Evolutionary conservation across 1,140 invertebrate species (phyloP).

Genomic region (Diachasma alloeum): DNA sequence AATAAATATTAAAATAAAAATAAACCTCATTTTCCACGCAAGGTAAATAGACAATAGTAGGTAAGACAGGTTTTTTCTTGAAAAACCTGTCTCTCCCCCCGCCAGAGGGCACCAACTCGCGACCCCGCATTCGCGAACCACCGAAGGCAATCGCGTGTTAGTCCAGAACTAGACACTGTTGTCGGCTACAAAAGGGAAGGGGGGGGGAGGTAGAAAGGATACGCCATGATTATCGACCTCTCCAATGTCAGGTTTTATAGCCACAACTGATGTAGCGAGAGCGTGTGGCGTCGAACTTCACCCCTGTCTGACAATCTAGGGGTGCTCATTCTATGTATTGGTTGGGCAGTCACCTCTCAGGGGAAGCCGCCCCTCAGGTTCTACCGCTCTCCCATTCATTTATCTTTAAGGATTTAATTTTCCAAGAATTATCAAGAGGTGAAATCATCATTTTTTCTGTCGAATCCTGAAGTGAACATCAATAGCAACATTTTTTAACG

Average conservation of each 20-base stretch:
- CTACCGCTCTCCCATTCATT: too few species aligned
- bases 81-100: background rate
- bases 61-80: background rate
- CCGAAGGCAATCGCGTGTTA: background rate
- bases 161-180: background rate
- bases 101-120: background rate
- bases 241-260: background rate
- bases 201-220: too few species aligned
- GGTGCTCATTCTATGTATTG: background rate
- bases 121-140: background rate
- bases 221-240: background rate
- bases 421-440: too few species aligned
- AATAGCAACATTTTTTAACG: too few species aligned
- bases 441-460: too few species aligned
- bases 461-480: too few species aligned
- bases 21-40: background rate
- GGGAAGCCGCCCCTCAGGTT: too few species aligned
- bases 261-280: background rate
- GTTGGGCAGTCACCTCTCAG: too few species aligned
- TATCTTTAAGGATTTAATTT: too few species aligned
- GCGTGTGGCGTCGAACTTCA: constrained; percentile 1
- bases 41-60: background rate
- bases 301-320: background rate
- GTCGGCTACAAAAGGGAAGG: background rate
- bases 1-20: too few species aligned